Base-by-base conservation (phyloP, 1,140 invertebrate genomes). In the Bombyx mandarina region DNA sequence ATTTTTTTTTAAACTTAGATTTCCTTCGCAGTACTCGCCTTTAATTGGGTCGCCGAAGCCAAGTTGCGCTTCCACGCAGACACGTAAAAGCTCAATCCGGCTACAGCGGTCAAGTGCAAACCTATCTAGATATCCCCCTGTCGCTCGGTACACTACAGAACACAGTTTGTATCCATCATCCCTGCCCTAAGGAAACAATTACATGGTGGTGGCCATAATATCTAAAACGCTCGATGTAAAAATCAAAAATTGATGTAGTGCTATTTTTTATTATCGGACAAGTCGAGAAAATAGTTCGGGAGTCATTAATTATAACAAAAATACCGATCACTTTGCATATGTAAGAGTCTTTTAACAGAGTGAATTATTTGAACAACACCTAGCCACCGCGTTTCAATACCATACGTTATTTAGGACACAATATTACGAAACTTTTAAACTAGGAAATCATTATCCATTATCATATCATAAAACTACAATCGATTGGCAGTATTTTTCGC, bases 401-500 rank as follows among this genome's bases (percentile, higher is more conserved):
- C 82, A 82, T 82, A 84, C 79, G 80, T 82, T 82, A 76, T 79
- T 78, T 72, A 35, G 79, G 80, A 83, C 77, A 82, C 72, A 79
- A 80, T 82, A 84, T 81, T 79, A 80, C 77, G 70, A 82, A 84
- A 82, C 76, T 61, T 64, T 83, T 73, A 84, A 75, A 69, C 81
- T 86, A 86, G 81, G 12, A 82, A 78, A 84, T 80, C 79, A 77
- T 82, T 77, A 79, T 75, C 69, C 74, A 77, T 80, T 77, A 77
- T 71, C 69, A 10, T 51, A 43, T 71, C 70, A 71, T 78, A 81
- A 78, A 84, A 73, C 83, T 84, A 84, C 78, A 82, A 78, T 82
- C 83, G 75, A 84, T 83, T 86, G 83, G 83, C 83, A 86, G 83
- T 86, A 86, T 80, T 79, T 68, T 80, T 82, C 71, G 75, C 69